phyloP scores from a whole-genome alignment of 2,113 vertebrate genomes.

The Nycticebus coucang region DNA sequence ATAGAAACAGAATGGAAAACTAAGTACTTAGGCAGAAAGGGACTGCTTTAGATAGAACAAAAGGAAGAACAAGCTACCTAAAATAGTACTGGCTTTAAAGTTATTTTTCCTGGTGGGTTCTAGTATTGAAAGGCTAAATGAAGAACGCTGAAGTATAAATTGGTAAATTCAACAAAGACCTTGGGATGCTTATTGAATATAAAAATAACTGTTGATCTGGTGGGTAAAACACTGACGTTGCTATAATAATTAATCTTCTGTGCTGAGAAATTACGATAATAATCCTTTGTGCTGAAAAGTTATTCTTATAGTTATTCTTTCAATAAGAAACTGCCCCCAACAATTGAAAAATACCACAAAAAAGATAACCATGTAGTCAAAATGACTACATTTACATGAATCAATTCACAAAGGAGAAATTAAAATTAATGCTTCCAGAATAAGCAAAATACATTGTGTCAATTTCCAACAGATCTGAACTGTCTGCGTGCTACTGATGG shows the following conservation, averaged over 20 bases:
- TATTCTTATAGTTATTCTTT: slow-evolving; percentile 35
- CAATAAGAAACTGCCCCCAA: background rate
- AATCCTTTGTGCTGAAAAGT: slow-evolving; percentile 43
- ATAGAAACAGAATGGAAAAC: background rate
- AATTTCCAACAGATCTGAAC: slow-evolving; percentile 44
- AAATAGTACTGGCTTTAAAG: slow-evolving; percentile 38
- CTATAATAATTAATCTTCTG: slow-evolving; percentile 61
- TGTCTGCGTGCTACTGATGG: slow-evolving; percentile 21
- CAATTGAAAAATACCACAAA: slow-evolving; percentile 60
- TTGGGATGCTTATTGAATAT: slow-evolving; percentile 4
- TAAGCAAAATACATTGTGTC: slow-evolving; percentile 50
- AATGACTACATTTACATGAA: slow-evolving; percentile 52
- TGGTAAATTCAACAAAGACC: slow-evolving; percentile 48
- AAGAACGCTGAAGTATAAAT: slow-evolving; percentile 5
- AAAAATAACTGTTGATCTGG: slow-evolving; percentile 25
- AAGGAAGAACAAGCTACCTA: slow-evolving; percentile 29
- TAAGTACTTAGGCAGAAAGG: slow-evolving; percentile 13
- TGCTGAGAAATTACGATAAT: slow-evolving; percentile 36
- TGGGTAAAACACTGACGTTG: slow-evolving; percentile 28
- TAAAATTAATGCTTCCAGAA: slow-evolving; percentile 63
- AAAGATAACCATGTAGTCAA: slow-evolving; percentile 27
- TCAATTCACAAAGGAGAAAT: slow-evolving; percentile 43
- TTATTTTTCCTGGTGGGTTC: background rate
- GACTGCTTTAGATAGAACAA: background rate
- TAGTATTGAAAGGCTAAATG: slow-evolving; percentile 48